Evolutionary conservation across 2,888 invertebrate genomes (phyloP).

Genomic region (Ennomos quercinarius): DNA sequence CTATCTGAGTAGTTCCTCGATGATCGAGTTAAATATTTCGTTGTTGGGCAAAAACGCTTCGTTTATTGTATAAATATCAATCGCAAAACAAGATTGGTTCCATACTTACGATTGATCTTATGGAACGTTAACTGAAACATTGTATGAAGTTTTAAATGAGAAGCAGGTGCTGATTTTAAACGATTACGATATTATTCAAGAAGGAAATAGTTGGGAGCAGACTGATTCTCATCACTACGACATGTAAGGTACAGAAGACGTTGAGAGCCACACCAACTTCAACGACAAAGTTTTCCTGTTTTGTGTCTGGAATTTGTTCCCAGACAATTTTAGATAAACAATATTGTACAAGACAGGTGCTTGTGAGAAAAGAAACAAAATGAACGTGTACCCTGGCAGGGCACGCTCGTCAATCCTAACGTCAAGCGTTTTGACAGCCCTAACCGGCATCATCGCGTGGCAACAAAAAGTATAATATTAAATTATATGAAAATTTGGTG

Average conservation of each 20-base stretch:
- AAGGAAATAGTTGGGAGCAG: background rate
- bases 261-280: too few species aligned
- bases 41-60: conserved; percentile 34
- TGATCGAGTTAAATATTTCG: too few species aligned
- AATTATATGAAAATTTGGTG: conserved; percentile 41
- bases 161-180: conserved; percentile 5
- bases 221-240: too few species aligned
- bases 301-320: conserved; percentile 37
- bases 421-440: conserved; percentile 82
- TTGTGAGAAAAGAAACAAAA: conserved; percentile 71
- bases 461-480: conserved; percentile 62
- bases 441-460: conserved; percentile 79
- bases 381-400: conserved; percentile 54
- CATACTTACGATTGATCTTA: conserved; percentile 7
- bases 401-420: conserved; percentile 81
- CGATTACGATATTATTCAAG: conserved; percentile 1
- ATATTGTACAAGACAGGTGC: conserved; percentile 74
- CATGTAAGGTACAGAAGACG: too few species aligned
- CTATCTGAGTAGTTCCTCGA: too few species aligned
- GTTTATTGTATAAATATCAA: background rate
- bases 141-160: conserved; percentile 9
- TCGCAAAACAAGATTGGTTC: conserved; percentile 12
- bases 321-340: conserved; percentile 58
- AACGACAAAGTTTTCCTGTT: too few species aligned
- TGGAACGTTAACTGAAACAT: background rate